phyloP scores from a whole-genome alignment of 2,113 vertebrate genomes.

The Morone saxatilis region DNA sequence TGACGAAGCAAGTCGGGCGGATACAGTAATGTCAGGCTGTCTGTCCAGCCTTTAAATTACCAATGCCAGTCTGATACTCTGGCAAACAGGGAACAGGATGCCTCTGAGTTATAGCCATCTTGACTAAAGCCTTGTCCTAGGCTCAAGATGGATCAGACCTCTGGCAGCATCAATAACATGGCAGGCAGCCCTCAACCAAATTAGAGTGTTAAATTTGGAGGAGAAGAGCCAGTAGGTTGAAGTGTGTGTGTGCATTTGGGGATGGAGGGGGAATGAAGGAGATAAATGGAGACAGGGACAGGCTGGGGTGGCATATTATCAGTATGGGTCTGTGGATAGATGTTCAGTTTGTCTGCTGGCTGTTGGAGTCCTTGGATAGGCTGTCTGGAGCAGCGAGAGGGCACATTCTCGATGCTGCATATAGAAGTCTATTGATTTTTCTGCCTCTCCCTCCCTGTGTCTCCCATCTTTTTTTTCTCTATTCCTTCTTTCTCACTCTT shows the following conservation, averaged over 20 bases:
- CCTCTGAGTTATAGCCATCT: conserved; percentile 70
- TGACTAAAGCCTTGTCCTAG: conserved; percentile 68
- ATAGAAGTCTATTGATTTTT: conserved; percentile 79
- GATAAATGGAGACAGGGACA: conserved; percentile 59
- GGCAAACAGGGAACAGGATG: conserved; percentile 56
- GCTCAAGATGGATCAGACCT: conserved; percentile 74
- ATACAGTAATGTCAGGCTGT: conserved; percentile 53
- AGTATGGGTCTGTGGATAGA: conserved; percentile 63
- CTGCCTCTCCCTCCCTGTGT: conserved; percentile 47
- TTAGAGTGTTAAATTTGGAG: conserved; percentile 74
- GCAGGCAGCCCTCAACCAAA: conserved; percentile 66
- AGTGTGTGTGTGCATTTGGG: conserved; percentile 3
- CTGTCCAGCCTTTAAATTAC: conserved; percentile 69
- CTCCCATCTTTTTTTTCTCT: conserved; percentile 37
- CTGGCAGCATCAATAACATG: conserved; percentile 77
- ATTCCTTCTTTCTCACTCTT: conserved; percentile 29
- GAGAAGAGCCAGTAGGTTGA: conserved; percentile 47
- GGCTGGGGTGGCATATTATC: conserved; percentile 60
- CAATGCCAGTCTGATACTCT: conserved; percentile 38
- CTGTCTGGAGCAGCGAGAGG: conserved; percentile 55
- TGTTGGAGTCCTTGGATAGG: conserved; percentile 63
- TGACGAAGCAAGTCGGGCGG: conserved; percentile 40
- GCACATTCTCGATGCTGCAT: conserved; percentile 62
- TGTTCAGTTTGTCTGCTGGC: conserved; percentile 64
- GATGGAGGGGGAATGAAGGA: conserved; percentile 11